Conservation (phyloP, 2,888 invertebrate species). For the Aleiodes leptofemur region DNA sequence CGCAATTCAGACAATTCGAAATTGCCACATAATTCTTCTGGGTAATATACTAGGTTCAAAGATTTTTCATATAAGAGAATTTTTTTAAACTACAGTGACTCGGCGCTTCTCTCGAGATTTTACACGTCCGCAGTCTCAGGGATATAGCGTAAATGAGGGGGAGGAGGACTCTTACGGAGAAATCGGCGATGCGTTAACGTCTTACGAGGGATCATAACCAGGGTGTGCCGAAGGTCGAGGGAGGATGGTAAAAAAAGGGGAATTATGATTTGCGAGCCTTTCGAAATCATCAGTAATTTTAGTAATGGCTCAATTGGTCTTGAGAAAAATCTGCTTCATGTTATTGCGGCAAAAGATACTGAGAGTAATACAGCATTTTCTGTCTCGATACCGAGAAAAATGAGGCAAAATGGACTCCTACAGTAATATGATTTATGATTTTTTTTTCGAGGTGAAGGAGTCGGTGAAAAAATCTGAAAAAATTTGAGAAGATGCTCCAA, state of each 20-base stretch:
- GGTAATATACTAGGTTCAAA: constrained; percentile 11
- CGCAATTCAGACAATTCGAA: constrained; percentile 1
- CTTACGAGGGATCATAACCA: constrained; percentile 41
- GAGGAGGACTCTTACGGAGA: constrained; percentile 46
- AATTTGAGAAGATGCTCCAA: too few species aligned
- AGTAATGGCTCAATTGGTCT: constrained; percentile 72
- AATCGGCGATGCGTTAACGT: constrained; percentile 57
- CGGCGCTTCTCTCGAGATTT: constrained; percentile 34
- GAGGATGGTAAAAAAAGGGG: constrained; percentile 61
- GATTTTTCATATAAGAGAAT: constrained; percentile 36
- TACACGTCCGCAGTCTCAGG: constrained; percentile 30
- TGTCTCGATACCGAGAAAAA: constrained; percentile 1
- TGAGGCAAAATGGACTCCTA: too few species aligned
- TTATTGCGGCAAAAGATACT: constrained; percentile 37
- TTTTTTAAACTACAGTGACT: constrained; percentile 35
- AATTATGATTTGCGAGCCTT: constrained; percentile 73
- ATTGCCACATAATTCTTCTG: constrained; percentile 30
- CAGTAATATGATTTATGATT: too few species aligned
- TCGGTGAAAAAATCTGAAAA: too few species aligned
- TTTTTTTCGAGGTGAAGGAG: too few species aligned
- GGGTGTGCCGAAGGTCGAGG: neutral
- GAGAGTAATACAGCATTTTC: constrained; percentile 53
- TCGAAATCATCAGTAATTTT: constrained; percentile 72
- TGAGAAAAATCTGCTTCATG: constrained; percentile 49
- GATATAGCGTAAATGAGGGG: constrained; percentile 35